phyloP scores from a whole-genome alignment of 2,113 vertebrate genomes.

The Crotalus viridis region DNA sequence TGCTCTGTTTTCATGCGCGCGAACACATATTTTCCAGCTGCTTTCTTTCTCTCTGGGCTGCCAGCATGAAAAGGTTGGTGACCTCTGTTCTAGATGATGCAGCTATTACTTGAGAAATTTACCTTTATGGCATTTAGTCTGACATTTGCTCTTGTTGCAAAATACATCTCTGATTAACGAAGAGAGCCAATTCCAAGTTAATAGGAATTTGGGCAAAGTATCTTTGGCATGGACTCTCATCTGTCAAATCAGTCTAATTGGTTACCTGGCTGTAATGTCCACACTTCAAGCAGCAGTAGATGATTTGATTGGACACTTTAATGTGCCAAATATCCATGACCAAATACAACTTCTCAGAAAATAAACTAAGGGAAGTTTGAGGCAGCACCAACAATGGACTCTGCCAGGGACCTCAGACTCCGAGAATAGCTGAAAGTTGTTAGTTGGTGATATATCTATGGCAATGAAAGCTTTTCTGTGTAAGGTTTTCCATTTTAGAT shows the following conservation, averaged over 20 bases:
- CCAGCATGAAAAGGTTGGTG: no score
- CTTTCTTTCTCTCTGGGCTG: no score
- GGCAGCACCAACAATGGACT: neutral
- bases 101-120: neutral
- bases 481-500: neutral
- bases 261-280: neutral
- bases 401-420: neutral
- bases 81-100: neutral
- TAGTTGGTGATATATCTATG: neutral
- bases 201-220: neutral
- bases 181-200: neutral
- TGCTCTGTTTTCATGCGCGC: no score
- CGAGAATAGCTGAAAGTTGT: neutral
- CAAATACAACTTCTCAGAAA: neutral
- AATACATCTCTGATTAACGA: neutral
- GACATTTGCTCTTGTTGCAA: neutral
- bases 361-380: neutral
- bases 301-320: neutral
- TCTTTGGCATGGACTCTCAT: neutral
- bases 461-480: neutral
- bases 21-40: no score
- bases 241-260: neutral
- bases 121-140: neutral
- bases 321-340: neutral
- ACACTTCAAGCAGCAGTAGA: neutral